phyloP scores from a whole-genome alignment of 2,113 vertebrate species.

The Dicrurus megarhynchus region DNA sequence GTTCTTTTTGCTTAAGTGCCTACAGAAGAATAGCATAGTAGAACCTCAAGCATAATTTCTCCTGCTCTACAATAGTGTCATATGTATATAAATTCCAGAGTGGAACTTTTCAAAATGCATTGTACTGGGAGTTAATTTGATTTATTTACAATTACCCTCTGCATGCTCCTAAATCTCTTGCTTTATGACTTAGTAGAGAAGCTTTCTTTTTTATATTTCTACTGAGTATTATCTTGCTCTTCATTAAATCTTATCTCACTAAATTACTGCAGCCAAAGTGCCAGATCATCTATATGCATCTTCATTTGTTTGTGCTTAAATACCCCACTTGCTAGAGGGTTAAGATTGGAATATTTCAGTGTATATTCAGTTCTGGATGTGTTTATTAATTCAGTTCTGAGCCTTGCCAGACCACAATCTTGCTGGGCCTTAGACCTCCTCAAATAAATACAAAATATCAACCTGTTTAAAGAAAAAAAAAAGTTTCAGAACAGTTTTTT shows the following conservation, averaged over 20 bases:
- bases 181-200: slow-evolving; percentile 9
- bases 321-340: not conserved
- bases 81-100: not conserved
- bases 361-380: not conserved
- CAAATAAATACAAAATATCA: not conserved
- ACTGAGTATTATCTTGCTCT: slow-evolving; percentile 23
- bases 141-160: slow-evolving; percentile 43
- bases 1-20: not conserved
- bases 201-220: slow-evolving; percentile 25
- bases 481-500: not conserved
- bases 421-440: not conserved
- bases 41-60: slow-evolving; percentile 7
- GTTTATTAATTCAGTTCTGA: not conserved
- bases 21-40: not conserved
- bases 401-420: not conserved
- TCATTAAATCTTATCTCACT: slow-evolving; percentile 38
- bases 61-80: not conserved
- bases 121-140: slow-evolving; percentile 6
- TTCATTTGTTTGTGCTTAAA: slow-evolving; percentile 7
- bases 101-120: slow-evolving; percentile 7
- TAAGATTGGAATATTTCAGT: not conserved
- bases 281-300: not conserved
- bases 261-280: slow-evolving; percentile 14
- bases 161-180: slow-evolving; percentile 33
- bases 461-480: not conserved